phyloP scores from a whole-genome alignment of 37 sponge, comb jelly and placozoan genomes.

The Hexactinellida sp. region DNA sequence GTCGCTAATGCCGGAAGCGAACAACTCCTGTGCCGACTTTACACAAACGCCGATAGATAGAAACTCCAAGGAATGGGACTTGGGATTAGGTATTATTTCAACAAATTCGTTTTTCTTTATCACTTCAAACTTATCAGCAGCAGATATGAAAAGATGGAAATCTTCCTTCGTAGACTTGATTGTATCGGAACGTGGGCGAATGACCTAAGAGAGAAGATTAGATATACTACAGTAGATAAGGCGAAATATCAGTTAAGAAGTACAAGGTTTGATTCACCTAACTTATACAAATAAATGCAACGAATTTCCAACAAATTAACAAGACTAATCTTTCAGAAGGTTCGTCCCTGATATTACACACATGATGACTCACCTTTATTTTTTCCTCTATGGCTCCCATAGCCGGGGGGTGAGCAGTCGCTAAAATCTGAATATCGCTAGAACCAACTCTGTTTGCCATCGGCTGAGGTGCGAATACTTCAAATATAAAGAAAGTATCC shows the following conservation, averaged over 20 bases:
- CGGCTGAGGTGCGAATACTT: not conserved
- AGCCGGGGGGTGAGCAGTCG: not conserved
- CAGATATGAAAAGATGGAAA: not conserved
- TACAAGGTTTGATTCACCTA: too few relatives aligned
- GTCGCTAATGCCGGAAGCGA: not conserved
- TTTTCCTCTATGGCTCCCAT: not conserved
- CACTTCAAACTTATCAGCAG: not conserved
- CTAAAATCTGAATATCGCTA: not conserved
- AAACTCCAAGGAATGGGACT: not conserved
- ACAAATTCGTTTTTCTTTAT: not conserved
- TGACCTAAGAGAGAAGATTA: not conserved
- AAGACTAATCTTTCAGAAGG: too few relatives aligned
- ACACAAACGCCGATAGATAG: not conserved
- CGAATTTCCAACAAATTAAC: too few relatives aligned
- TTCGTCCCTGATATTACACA: not conserved
- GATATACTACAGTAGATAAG: too few relatives aligned
- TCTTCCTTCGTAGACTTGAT: not conserved
- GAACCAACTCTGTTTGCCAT: not conserved
- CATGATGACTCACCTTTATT: not conserved
- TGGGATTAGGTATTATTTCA: not conserved
- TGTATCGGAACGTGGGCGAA: not conserved
- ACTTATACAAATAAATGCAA: too few relatives aligned
- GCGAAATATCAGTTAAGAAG: too few relatives aligned
- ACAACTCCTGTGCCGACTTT: not conserved
- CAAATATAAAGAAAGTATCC: not conserved